Evolutionary conservation across 2,113 vertebrate genomes (phyloP).

Genomic region (Dryoscopus gambensis): DNA sequence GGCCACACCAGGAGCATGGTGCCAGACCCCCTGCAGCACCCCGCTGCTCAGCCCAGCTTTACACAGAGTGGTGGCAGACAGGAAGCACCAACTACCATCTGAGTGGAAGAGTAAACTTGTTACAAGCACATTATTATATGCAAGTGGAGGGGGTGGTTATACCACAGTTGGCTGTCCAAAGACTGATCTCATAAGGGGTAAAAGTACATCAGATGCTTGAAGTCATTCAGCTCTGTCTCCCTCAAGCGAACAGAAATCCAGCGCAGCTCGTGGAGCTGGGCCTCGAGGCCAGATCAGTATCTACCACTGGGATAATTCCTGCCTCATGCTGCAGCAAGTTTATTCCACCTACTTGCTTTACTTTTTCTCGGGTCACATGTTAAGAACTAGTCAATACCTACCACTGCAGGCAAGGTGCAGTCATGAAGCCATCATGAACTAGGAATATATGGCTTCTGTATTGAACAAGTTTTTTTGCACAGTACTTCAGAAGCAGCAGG

Average conservation of each 20-base stretch:
- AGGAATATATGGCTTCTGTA: rapidly evolving
- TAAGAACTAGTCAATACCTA: background rate
- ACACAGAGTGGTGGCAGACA: rapidly evolving
- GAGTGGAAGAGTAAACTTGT: background rate
- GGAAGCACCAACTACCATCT: background rate
- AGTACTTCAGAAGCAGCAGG: background rate
- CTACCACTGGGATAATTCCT: background rate
- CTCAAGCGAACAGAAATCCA: background rate
- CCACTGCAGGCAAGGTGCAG: background rate
- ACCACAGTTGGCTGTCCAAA: background rate
- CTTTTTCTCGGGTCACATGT: background rate
- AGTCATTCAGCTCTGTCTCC: background rate
- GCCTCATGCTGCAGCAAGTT: background rate
- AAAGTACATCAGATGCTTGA: background rate
- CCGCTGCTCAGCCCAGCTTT: rapidly evolving
- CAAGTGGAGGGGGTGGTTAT: background rate
- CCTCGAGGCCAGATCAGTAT: background rate
- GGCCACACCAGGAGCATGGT: background rate
- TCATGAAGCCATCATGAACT: background rate
- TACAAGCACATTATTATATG: rapidly evolving
- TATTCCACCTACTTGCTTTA: background rate
- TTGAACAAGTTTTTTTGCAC: background rate
- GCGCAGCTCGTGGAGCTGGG: background rate
- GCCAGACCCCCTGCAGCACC: background rate
- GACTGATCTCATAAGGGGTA: background rate